Evolutionary conservation across 53 echinoderm and acorn worm species (phyloP).

Genomic region (Glandiceps talaboti): DNA sequence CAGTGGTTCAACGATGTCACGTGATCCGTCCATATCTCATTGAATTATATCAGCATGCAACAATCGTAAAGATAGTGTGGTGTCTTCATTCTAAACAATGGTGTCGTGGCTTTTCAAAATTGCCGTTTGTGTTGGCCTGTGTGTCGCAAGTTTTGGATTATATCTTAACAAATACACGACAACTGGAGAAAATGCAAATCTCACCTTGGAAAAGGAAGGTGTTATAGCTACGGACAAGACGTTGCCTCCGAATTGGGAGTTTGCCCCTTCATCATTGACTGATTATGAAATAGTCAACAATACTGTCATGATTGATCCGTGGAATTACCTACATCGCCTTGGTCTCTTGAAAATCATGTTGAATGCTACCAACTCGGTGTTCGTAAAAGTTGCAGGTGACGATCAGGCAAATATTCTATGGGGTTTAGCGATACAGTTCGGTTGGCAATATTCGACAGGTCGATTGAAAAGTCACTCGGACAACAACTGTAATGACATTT

Average conservation of each 20-base stretch:
- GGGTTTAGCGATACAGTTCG: conserved; percentile 31
- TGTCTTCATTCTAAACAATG: too few species aligned
- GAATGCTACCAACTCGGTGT: conserved; percentile 7
- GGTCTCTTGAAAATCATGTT: conserved; percentile 30
- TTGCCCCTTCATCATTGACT: conserved; percentile 16
- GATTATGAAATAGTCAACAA: conserved; percentile 7
- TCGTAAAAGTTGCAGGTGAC: not conserved
- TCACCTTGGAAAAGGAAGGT: too few species aligned
- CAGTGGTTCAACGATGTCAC: too few species aligned
- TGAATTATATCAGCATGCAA: too few species aligned
- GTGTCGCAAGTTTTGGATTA: too few species aligned
- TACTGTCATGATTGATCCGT: conserved; percentile 16
- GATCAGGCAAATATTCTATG: conserved; percentile 25
- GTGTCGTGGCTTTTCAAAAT: too few species aligned
- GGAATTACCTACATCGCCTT: conserved; percentile 25
- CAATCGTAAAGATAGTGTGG: too few species aligned
- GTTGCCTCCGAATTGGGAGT: conserved; percentile 22
- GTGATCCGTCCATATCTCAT: too few species aligned
- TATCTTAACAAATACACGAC: too few species aligned
- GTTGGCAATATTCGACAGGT: conserved; percentile 24
- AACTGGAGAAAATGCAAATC: too few species aligned
- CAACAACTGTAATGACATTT: not conserved
- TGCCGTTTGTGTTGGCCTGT: too few species aligned
- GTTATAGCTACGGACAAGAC: too few species aligned
- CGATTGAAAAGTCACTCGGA: conserved; percentile 14